Evolutionary conservation across 2,797 vertebrate species (phyloP).

Genomic region (Macrochelys suwanniensis): DNA sequence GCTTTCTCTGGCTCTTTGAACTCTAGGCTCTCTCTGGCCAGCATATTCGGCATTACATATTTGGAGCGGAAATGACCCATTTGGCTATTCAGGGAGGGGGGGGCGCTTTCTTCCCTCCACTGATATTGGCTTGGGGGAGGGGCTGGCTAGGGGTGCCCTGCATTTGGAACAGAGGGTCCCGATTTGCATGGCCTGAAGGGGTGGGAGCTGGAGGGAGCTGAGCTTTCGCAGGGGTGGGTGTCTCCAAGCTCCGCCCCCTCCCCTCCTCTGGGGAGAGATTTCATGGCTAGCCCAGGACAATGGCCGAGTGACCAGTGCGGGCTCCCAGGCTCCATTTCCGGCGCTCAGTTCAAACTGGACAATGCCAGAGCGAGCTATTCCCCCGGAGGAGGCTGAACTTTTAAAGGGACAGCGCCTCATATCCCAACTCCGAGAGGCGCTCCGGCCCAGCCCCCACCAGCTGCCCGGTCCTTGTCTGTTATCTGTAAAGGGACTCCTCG

Average conservation of each 20-base stretch:
- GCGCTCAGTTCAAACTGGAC: conserved; percentile 82
- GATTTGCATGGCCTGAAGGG: too few species aligned
- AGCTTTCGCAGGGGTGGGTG: background rate
- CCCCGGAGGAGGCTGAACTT: conserved; percentile 59
- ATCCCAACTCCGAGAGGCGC: background rate
- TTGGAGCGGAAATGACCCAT: background rate
- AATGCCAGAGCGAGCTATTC: conserved; percentile 77
- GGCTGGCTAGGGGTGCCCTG: background rate
- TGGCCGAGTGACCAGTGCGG: conserved; percentile 81
- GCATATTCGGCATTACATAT: background rate
- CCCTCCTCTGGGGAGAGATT: conserved; percentile 25
- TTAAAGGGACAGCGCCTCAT: conserved; percentile 77
- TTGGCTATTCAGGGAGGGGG: background rate
- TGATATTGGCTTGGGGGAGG: background rate
- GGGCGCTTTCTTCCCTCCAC: background rate
- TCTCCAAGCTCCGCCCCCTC: background rate
- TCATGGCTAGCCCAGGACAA: conserved; percentile 77
- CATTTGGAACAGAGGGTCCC: background rate
- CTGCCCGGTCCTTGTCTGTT: too few species aligned
- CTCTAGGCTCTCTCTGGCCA: conserved; percentile 59
- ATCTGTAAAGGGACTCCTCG: background rate
- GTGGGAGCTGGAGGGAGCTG: background rate
- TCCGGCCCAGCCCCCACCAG: background rate
- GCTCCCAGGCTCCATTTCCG: conserved; percentile 82
- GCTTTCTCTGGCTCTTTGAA: conserved; percentile 57